Evolutionary conservation across 2,888 invertebrate species (phyloP).

Genomic region (Ornithoptera alexandrae): DNA sequence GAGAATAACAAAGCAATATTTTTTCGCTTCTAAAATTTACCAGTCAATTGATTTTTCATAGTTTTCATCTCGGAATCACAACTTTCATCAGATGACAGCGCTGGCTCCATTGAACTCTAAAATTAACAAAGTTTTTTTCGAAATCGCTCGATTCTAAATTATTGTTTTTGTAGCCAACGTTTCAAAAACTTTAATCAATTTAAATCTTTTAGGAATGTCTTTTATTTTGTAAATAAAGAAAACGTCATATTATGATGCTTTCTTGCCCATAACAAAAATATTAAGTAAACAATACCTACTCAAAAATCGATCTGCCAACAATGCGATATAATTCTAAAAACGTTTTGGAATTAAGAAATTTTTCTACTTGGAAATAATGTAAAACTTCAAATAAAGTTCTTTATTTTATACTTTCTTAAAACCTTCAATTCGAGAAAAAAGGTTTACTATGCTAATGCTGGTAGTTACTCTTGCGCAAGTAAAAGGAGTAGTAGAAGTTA

Average conservation of each 20-base stretch:
- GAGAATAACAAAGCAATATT: not conserved
- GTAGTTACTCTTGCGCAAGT: too few relatives aligned
- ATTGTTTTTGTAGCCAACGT: not conserved
- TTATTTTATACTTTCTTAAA: too few relatives aligned
- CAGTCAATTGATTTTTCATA: constrained; percentile 65
- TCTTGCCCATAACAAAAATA: constrained; percentile 18
- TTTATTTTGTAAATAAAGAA: constrained; percentile 29
- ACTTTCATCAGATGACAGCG: constrained; percentile 66
- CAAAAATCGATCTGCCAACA: not conserved
- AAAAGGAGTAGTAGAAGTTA: too few relatives aligned
- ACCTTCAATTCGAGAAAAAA: too few relatives aligned
- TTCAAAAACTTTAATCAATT: not conserved
- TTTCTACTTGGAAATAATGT: not conserved
- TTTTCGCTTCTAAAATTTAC: constrained; percentile 41
- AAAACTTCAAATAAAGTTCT: too few relatives aligned
- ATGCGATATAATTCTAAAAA: not conserved
- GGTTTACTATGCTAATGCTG: too few relatives aligned
- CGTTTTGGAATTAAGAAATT: too few relatives aligned
- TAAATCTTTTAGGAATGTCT: constrained; percentile 7
- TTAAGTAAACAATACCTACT: not conserved
- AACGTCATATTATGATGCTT: constrained; percentile 17
- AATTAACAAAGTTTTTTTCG: not conserved
- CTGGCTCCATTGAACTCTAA: constrained; percentile 41
- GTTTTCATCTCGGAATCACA: constrained; percentile 65
- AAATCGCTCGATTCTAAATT: not conserved